Conservation (phyloP, 2,113 vertebrate genomes). For the Ia io region DNA sequence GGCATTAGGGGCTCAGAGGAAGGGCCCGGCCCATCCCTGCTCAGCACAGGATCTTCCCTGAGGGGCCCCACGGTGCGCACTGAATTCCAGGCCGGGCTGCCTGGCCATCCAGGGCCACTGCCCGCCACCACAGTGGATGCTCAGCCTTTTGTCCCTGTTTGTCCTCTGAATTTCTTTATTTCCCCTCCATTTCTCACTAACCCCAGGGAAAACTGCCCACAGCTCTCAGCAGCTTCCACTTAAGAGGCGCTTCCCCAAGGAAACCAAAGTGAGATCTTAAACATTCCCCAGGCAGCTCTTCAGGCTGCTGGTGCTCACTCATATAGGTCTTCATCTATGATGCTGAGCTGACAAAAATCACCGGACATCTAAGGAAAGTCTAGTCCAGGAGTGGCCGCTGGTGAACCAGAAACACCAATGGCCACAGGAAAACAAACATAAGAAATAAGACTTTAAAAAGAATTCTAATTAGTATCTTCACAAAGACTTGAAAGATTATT, state of each 20-base stretch:
- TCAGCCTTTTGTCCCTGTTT: not conserved
- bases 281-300: not conserved
- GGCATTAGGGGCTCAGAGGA: not conserved
- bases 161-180: not conserved
- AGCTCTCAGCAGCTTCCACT: not conserved
- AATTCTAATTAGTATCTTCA: not conserved
- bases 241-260: not conserved
- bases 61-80: too few relatives aligned
- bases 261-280: not conserved
- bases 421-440: not conserved
- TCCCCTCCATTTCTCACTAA: not conserved
- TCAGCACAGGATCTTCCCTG: not conserved
- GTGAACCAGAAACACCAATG: not conserved
- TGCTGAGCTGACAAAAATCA: rapidly evolving
- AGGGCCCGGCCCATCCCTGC: not conserved
- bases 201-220: not conserved
- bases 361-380: not conserved
- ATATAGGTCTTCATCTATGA: not conserved
- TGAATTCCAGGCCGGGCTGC: not conserved
- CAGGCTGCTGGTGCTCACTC: too few relatives aligned
- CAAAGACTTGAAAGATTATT: not conserved
- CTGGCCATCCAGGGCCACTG: not conserved
- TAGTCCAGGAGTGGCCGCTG: not conserved
- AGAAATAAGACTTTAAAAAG: not conserved
- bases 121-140: not conserved